Conservation (phyloP, 1,140 invertebrate species). For the Phymastichus coffea region DNA sequence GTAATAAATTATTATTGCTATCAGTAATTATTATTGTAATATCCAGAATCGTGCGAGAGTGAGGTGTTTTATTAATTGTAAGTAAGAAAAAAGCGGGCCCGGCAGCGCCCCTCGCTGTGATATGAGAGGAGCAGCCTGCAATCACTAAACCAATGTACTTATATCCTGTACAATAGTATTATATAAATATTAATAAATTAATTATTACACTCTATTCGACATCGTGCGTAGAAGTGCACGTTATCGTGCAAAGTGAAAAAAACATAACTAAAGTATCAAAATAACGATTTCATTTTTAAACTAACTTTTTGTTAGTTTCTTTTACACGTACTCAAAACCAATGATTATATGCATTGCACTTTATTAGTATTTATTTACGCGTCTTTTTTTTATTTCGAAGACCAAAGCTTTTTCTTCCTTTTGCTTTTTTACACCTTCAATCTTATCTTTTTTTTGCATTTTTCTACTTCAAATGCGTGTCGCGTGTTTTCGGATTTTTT, state of each 20-base stretch:
- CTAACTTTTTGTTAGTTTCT: too few species aligned
- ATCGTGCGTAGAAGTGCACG: constrained; percentile 32
- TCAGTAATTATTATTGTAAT: constrained; percentile 14
- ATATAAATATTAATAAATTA: constrained; percentile 37
- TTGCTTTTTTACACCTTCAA: neutral
- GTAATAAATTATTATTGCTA: constrained; percentile 3
- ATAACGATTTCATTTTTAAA: too few species aligned
- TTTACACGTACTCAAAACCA: neutral
- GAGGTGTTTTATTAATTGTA: constrained; percentile 35
- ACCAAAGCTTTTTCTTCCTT: constrained; percentile 25
- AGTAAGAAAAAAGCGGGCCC: constrained; percentile 53
- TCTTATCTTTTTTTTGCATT: constrained; percentile 2
- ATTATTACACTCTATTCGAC: constrained; percentile 37
- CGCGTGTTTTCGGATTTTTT: too few species aligned
- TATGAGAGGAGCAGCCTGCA: constrained; percentile 60
- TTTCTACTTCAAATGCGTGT: too few species aligned
- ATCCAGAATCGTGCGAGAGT: neutral
- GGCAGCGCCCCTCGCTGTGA: constrained; percentile 58
- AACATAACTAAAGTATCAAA: constrained; percentile 4
- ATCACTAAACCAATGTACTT: constrained; percentile 60
- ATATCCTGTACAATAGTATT: constrained; percentile 58
- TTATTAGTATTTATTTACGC: too few species aligned
- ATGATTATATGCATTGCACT: too few species aligned
- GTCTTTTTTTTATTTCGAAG: constrained; percentile 3
- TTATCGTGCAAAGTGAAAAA: constrained; percentile 17